These are phyloP conservation scores for Zaprionus gabonicus DNA, from an alignment of 1,140 invertebrate species.

Conservation along the genomic window DNA sequence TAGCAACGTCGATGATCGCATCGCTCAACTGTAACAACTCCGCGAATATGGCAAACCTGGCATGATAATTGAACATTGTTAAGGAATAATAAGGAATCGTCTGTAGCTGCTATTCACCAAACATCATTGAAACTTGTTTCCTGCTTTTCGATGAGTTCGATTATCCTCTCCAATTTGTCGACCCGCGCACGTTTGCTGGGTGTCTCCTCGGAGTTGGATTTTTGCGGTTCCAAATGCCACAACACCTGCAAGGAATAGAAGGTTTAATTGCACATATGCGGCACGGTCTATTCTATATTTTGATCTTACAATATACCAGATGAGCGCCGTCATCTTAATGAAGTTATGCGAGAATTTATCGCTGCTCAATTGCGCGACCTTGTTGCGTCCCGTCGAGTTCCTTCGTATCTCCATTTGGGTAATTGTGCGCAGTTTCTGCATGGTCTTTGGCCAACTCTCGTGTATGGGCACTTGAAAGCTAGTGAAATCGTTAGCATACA, in stretches of 20 bases:
- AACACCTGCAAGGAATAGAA: constrained; percentile 29
- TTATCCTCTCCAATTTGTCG: constrained; percentile 59
- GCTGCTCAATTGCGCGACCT: constrained; percentile 35
- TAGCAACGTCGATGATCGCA: constrained; percentile 53
- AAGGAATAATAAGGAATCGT: background rate
- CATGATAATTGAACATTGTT: background rate
- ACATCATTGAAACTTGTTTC: constrained; percentile 62
- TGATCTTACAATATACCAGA: constrained; percentile 65
- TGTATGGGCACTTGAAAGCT: constrained; percentile 55
- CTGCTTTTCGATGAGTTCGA: constrained; percentile 53
- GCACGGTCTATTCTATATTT: background rate
- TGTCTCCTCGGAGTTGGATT: constrained; percentile 6
- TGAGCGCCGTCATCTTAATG: constrained; percentile 64
- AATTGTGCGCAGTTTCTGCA: constrained; percentile 61
- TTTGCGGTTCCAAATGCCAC: constrained; percentile 48
- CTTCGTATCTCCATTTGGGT: constrained; percentile 65
- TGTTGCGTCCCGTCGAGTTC: constrained; percentile 39
- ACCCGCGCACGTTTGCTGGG: constrained; percentile 48
- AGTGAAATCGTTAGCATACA: constrained; percentile 49
- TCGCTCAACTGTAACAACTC: constrained; percentile 56
- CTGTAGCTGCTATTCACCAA: constrained; percentile 45
- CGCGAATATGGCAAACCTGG: constrained; percentile 69
- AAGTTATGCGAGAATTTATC: constrained; percentile 56
- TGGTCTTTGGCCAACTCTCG: constrained; percentile 60
- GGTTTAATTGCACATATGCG: background rate